Evolutionary conservation across 2,888 invertebrate genomes (phyloP).

Genomic region (Noctuana brunneofusca): DNA sequence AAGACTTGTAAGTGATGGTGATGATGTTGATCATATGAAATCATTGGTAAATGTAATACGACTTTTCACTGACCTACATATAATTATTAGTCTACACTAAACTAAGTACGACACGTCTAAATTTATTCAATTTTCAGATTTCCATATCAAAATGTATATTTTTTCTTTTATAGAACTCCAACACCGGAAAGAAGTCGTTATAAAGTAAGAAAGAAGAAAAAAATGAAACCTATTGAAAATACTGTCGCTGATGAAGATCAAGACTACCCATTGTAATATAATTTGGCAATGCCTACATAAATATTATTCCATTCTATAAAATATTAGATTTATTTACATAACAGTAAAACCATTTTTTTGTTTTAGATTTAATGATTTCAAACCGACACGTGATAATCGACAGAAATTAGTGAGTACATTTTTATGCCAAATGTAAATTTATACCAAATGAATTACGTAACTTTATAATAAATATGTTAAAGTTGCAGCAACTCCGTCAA

Average conservation of each 20-base stretch:
- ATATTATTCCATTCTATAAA: no score
- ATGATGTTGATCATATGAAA: no score
- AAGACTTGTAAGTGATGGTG: no score
- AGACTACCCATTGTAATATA: slow-evolving; percentile 1
- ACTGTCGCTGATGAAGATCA: background rate
- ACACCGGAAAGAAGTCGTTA: slow-evolving; percentile 1
- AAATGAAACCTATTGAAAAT: background rate
- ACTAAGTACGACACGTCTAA: background rate
- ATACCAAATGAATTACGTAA: no score
- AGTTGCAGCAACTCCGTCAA: slow-evolving; percentile 50
- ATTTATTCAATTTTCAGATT: no score
- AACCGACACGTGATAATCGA: slow-evolving; percentile 33
- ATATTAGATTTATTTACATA: background rate
- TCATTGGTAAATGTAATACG: no score
- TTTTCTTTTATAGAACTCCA: slow-evolving; percentile 11
- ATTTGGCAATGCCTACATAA: background rate
- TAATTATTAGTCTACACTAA: no score
- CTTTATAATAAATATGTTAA: slow-evolving; percentile 37
- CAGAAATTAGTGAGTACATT: slow-evolving; percentile 46
- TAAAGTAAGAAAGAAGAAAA: slow-evolving; percentile 17
- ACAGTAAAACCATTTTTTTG: background rate
- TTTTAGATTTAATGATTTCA: slow-evolving; percentile 16
- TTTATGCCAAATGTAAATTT: no score
- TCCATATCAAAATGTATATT: no score
- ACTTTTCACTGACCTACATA: no score